Evolutionary conservation across 2,888 invertebrate species (phyloP).

Genomic region (Melinopterus prodromus): DNA sequence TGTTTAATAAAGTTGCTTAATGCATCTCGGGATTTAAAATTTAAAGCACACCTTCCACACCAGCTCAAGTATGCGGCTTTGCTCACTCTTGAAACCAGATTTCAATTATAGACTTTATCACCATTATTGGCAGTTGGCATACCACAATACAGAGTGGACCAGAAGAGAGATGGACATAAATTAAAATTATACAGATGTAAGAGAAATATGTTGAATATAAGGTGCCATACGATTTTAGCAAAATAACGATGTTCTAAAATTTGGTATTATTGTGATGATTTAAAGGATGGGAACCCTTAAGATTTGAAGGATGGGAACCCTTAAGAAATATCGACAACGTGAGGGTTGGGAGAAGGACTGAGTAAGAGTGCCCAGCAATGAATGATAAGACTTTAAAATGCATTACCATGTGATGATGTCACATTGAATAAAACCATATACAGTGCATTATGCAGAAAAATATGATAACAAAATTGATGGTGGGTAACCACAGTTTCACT

Average conservation of each 20-base stretch:
- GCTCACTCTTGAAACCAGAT: background rate
- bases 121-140: no score
- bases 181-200: no score
- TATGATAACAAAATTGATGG: constrained; percentile 74
- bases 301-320: constrained; percentile 42
- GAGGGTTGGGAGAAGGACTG: constrained; percentile 60
- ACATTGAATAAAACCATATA: constrained; percentile 71
- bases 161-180: no score
- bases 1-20: no score
- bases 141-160: no score
- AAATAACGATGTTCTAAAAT: background rate
- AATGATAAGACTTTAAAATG: constrained; percentile 73
- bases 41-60: constrained; percentile 45
- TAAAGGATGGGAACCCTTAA: constrained; percentile 44
- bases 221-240: no score
- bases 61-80: background rate
- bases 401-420: constrained; percentile 69
- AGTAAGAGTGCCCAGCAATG: constrained; percentile 64
- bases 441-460: constrained; percentile 73
- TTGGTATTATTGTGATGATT: background rate
- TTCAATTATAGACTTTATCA: background rate
- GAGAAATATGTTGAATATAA: no score
- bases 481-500: constrained; percentile 69
- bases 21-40: background rate
- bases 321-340: constrained; percentile 59